Evolutionary conservation across 2,888 invertebrate genomes (phyloP).

Genomic region (Phrixothrix hirtus): DNA sequence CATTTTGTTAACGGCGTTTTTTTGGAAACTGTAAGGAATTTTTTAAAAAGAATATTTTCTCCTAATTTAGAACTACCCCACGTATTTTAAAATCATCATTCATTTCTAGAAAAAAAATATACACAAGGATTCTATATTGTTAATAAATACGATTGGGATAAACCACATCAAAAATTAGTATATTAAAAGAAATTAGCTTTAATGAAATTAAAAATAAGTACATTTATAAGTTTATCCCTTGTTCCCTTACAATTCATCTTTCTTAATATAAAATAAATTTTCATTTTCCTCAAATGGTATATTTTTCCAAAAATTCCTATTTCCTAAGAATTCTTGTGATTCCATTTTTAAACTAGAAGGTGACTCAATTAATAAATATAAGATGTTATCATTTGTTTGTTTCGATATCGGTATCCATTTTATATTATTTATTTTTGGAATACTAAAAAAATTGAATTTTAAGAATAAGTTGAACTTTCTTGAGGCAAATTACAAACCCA

Average conservation of each 20-base stretch:
- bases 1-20: no score
- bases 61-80: no score
- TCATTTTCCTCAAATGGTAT: conserved; percentile 65
- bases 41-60: no score
- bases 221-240: no score
- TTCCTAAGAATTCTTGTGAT: conserved; percentile 58
- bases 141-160: neutral
- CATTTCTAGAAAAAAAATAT: no score
- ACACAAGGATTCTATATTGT: no score
- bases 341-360: conserved; percentile 58
- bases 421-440: conserved; percentile 41
- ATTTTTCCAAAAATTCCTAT: conserved; percentile 65
- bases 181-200: neutral
- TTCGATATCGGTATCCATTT: conserved; percentile 60
- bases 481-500: conserved; percentile 56
- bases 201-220: no score
- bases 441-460: conserved; percentile 27
- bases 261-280: conserved; percentile 50
- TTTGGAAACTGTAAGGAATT: no score
- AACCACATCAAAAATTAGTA: neutral
- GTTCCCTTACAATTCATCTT: conserved; percentile 56
- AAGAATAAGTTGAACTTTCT: neutral
- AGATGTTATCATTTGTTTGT: conserved; percentile 52
- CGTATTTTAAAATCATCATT: no score
- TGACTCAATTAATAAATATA: conserved; percentile 60